Evolutionary conservation across 1,140 invertebrate species (phyloP).

Genomic region (Capitella teleta): DNA sequence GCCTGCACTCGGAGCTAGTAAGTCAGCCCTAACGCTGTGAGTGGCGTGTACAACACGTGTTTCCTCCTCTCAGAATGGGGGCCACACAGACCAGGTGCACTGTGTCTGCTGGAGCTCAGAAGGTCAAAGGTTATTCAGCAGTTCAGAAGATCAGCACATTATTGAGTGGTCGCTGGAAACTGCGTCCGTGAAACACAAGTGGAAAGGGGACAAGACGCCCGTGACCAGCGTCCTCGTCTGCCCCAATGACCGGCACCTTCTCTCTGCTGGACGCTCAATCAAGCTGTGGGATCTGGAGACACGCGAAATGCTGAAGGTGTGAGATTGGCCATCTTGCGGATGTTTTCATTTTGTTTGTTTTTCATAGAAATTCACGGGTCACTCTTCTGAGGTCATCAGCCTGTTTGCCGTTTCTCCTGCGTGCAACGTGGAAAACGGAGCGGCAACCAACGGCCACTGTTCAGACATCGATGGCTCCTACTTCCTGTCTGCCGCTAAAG

Average conservation of each 20-base stretch:
- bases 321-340: neutral
- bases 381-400: constrained; percentile 51
- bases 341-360: neutral
- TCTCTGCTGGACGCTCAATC: constrained; percentile 55
- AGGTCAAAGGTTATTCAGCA: constrained; percentile 44
- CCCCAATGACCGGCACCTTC: constrained; percentile 49
- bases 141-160: constrained; percentile 43
- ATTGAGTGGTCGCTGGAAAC: constrained; percentile 44
- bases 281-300: constrained; percentile 54
- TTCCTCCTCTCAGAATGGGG: constrained; percentile 29
- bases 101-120: constrained; percentile 44
- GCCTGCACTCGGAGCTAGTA: constrained; percentile 45
- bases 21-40: neutral
- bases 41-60: neutral
- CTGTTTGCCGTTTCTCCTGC: constrained; percentile 41
- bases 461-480: constrained; percentile 41
- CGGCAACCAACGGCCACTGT: constrained; percentile 8
- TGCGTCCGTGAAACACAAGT: constrained; percentile 45
- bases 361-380: constrained; percentile 50
- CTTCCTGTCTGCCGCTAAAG: constrained; percentile 52
- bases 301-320: constrained; percentile 47
- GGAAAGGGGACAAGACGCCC: constrained; percentile 55
- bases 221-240: constrained; percentile 52
- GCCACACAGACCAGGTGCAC: constrained; percentile 47
- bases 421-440: constrained; percentile 16